phyloP scores from a whole-genome alignment of 2,113 vertebrate species.

The Scomber japonicus region DNA sequence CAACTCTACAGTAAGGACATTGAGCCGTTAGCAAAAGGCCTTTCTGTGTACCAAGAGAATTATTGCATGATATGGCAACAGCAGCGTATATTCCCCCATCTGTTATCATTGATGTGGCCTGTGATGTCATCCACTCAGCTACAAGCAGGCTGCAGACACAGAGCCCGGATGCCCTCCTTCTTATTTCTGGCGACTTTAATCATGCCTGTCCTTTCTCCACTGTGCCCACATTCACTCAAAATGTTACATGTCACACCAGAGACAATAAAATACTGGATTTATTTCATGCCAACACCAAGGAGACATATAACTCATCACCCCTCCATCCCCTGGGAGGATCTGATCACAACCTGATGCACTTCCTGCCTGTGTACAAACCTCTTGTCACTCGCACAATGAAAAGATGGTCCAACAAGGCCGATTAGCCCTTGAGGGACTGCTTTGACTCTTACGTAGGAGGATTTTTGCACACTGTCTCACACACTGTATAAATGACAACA shows the following conservation, averaged over 20 bases:
- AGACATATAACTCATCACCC: background rate
- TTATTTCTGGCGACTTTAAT: background rate
- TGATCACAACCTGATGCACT: background rate
- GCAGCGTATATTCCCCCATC: no score
- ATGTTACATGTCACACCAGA: slow-evolving; percentile 6
- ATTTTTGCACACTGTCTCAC: no score
- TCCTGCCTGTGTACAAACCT: no score
- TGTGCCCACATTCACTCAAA: background rate
- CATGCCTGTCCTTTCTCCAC: background rate
- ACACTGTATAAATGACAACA: no score
- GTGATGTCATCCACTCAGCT: background rate
- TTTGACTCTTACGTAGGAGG: no score
- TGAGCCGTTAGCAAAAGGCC: no score
- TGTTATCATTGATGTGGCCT: background rate
- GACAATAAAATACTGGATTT: slow-evolving; percentile 16
- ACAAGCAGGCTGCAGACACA: background rate
- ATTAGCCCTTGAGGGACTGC: background rate
- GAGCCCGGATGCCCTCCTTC: background rate
- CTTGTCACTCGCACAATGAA: no score
- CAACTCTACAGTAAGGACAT: no score
- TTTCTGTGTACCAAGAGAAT: no score
- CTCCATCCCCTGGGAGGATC: background rate
- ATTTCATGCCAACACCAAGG: slow-evolving; percentile 24
- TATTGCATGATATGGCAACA: no score
- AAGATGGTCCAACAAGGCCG: no score